Percentiles rank a stretch among this genome's conserved stretches.
phyloP scores from a whole-genome alignment of 2,888 invertebrate species.

The Noctua janthina region DNA sequence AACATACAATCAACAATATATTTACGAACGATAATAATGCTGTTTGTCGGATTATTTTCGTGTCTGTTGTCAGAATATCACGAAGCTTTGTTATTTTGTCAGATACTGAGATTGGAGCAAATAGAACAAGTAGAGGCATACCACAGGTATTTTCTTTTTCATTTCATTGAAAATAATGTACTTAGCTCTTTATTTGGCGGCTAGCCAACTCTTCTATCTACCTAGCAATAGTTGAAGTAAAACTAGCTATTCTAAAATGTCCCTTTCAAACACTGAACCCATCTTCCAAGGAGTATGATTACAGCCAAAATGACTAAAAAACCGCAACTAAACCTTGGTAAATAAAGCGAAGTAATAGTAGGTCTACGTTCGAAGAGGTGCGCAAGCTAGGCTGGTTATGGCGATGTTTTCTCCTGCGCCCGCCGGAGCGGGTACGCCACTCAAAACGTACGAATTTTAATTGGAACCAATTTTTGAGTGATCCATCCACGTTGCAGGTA shows the following conservation, averaged over 20 bases:
- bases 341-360: conserved; percentile 25
- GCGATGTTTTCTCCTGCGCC: conserved; percentile 71
- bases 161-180: conserved; percentile 27
- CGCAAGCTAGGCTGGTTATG: conserved; percentile 71
- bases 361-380: conserved; percentile 43
- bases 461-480: conserved; percentile 83
- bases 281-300: background rate
- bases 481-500: conserved; percentile 67
- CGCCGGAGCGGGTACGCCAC: conserved; percentile 67
- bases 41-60: conserved; percentile 60
- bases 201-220: conserved; percentile 10
- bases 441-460: conserved; percentile 83
- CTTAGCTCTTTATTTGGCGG: conserved; percentile 32
- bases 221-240: background rate
- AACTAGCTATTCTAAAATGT: conserved; percentile 4
- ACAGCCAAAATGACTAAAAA: background rate
- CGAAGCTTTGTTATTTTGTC: conserved; percentile 45
- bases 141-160: conserved; percentile 28
- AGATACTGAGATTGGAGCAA: conserved; percentile 22
- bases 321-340: conserved; percentile 1
- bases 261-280: background rate
- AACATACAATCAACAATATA: conserved; percentile 49
- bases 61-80: conserved; percentile 36
- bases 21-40: conserved; percentile 50
- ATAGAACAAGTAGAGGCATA: conserved; percentile 24